Evolutionary conservation across 1,140 invertebrate genomes (phyloP).

Genomic region (Drosophila pachea): DNA sequence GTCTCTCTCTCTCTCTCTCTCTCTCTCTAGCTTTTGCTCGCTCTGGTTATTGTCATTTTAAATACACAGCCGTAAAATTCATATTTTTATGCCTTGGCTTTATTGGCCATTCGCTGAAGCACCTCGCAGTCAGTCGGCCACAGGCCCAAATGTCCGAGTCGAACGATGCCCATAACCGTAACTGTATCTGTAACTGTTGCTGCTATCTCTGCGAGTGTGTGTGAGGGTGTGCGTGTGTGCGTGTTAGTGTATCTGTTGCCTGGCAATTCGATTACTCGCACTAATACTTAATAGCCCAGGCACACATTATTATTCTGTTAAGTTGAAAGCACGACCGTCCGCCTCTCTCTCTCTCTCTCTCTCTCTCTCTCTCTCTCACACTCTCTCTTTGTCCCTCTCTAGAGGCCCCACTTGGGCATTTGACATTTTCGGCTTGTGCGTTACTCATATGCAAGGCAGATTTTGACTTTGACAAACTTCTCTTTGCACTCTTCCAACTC

Average conservation of each 20-base stretch:
- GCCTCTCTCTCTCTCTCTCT: no score
- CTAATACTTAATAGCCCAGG: slow-evolving; percentile 23
- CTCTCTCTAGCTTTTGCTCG: slow-evolving; percentile 31
- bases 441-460: no score
- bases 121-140: slow-evolving; percentile 42
- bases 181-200: not conserved
- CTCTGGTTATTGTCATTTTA: slow-evolving; percentile 68
- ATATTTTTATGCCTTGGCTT: slow-evolving; percentile 71
- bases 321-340: no score
- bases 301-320: not conserved
- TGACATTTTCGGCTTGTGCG: no score
- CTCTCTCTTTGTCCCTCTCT: no score
- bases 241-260: slow-evolving; percentile 7
- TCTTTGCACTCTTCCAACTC: no score
- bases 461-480: no score
- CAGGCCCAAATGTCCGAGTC: slow-evolving; percentile 21
- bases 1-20: slow-evolving; percentile 5
- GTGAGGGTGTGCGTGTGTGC: slow-evolving; percentile 1
- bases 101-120: slow-evolving; percentile 64
- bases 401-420: no score
- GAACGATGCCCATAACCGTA: not conserved
- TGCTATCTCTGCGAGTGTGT: slow-evolving; percentile 2
- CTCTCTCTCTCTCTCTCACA: no score
- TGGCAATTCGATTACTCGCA: slow-evolving; percentile 30
- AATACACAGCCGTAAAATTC: slow-evolving; percentile 73